A percentile compares a stretch with the other conserved stretches of the same genome.
Conservation (phyloP, 2,888 invertebrate genomes). For the Drosophila macrospina region DNA sequence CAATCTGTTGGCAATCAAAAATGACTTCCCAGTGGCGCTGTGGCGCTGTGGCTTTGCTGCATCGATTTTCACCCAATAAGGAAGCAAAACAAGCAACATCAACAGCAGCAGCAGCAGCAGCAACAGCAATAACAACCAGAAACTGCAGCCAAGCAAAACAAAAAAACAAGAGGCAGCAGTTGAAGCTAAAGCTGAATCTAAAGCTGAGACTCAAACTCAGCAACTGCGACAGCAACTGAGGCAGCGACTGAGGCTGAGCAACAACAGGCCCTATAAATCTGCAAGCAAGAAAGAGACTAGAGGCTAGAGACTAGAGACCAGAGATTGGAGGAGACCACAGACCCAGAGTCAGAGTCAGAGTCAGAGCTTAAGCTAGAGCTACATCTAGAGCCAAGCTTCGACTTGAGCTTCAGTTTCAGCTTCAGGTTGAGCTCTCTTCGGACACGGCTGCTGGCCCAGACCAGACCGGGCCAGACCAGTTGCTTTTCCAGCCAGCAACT, state of each 20-base stretch:
- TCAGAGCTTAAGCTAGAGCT: conserved; percentile 1
- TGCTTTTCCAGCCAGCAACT: conserved; percentile 57
- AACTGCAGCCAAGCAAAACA: conserved; percentile 73
- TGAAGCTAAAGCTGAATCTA: conserved; percentile 8
- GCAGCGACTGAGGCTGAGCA: conserved; percentile 24
- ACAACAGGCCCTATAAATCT: conserved; percentile 70
- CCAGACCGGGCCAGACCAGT: conserved; percentile 71
- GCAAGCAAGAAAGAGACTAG: conserved; percentile 37
- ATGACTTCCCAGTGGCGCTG: conserved; percentile 64
- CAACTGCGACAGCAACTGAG: conserved; percentile 4
- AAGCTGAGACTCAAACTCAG: conserved; percentile 1
- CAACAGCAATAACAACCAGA: conserved; percentile 62
- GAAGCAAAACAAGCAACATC: conserved; percentile 65
- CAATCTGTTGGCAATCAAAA: conserved; percentile 76
- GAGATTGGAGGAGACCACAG: conserved; percentile 37
- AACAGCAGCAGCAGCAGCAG: conserved; percentile 38
- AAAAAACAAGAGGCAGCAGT: conserved; percentile 32
- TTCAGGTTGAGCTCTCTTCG: conserved; percentile 36
- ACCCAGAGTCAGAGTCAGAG: not conserved
- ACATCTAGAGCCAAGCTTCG: conserved; percentile 28
- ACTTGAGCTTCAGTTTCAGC: conserved; percentile 2
- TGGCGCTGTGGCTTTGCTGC: conserved; percentile 44
- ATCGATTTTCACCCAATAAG: conserved; percentile 78
- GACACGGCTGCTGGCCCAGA: conserved; percentile 32
- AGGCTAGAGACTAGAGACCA: conserved; percentile 27